A percentile compares a stretch with the other conserved stretches of the same genome.
These are phyloP conservation scores for Podotricha telesiphe DNA, from an alignment of 2,888 invertebrate genomes.

Conservation along the genomic window DNA sequence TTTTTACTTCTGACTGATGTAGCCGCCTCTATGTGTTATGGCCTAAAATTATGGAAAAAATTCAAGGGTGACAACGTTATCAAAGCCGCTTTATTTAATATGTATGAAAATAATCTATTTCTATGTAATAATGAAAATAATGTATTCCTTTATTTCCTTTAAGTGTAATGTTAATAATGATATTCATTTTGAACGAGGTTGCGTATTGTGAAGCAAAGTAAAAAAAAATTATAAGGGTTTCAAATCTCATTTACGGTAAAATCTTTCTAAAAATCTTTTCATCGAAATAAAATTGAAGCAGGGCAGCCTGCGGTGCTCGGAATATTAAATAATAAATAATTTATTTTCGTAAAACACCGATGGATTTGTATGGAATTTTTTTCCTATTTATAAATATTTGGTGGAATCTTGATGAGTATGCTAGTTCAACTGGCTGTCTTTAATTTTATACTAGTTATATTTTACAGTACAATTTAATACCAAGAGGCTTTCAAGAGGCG, in stretches of 20 bases:
- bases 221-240: slow-evolving; percentile 5
- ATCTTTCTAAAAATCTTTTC: slow-evolving; percentile 23
- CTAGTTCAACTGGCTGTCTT: neutral
- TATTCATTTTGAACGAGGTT: slow-evolving; percentile 9
- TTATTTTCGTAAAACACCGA: slow-evolving; percentile 4
- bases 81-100: neutral
- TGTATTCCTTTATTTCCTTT: neutral
- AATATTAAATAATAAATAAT: slow-evolving; percentile 18
- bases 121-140: too few species aligned
- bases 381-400: slow-evolving; percentile 11
- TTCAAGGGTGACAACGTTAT: neutral
- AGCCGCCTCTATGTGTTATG: slow-evolving; percentile 38
- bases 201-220: neutral
- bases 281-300: slow-evolving; percentile 21
- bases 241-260: slow-evolving; percentile 3
- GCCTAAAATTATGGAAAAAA: slow-evolving; percentile 11
- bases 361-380: neutral
- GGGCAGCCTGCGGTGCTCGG: slow-evolving; percentile 13
- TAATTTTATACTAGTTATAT: neutral
- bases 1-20: slow-evolving; percentile 40
- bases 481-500: too few species aligned
- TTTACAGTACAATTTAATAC: too few species aligned
- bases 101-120: slow-evolving; percentile 1
- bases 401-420: slow-evolving; percentile 4
- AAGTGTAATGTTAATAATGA: slow-evolving; percentile 7